Conservation (phyloP, 2,888 invertebrate species). For the Agonopterix heracliana region DNA sequence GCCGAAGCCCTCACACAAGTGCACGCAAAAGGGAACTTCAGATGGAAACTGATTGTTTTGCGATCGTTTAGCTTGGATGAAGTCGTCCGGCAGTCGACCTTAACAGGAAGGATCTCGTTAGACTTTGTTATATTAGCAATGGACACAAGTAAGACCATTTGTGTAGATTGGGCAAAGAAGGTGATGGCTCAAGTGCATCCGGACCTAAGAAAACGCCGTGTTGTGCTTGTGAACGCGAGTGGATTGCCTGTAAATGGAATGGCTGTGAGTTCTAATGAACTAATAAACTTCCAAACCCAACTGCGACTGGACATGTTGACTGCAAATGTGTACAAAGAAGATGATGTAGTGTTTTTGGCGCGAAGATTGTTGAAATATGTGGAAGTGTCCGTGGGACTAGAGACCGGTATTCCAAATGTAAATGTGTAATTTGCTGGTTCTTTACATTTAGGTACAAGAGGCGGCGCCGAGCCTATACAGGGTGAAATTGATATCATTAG, state of each 20-base stretch:
- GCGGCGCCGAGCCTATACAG: no score
- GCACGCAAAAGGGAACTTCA: slow-evolving; percentile 44
- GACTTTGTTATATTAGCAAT: slow-evolving; percentile 60
- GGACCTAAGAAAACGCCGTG: slow-evolving; percentile 53
- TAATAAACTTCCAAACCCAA: slow-evolving; percentile 49
- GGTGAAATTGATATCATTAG: no score
- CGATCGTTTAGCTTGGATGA: slow-evolving; percentile 49
- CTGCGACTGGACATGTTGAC: slow-evolving; percentile 52
- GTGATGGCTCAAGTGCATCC: slow-evolving; percentile 55
- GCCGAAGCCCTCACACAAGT: slow-evolving; percentile 49
- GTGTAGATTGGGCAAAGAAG: slow-evolving; percentile 57
- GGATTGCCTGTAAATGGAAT: slow-evolving; percentile 53
- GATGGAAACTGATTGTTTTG: slow-evolving; percentile 56
- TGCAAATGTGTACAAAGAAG: slow-evolving; percentile 45
- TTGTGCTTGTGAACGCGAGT: slow-evolving; percentile 58
- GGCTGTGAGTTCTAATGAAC: slow-evolving; percentile 51
- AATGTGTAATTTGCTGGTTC: slow-evolving; percentile 32
- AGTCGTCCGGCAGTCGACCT: slow-evolving; percentile 40
- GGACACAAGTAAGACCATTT: slow-evolving; percentile 56
- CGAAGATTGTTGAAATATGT: slow-evolving; percentile 52
- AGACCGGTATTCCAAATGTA: slow-evolving; percentile 63
- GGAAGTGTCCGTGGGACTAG: slow-evolving; percentile 56
- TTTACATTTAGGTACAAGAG: no score
- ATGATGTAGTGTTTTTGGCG: slow-evolving; percentile 46
- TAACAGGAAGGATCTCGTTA: slow-evolving; percentile 54